Evolutionary conservation across 2,888 invertebrate species (phyloP).

Genomic region (Euzophera pinguis): DNA sequence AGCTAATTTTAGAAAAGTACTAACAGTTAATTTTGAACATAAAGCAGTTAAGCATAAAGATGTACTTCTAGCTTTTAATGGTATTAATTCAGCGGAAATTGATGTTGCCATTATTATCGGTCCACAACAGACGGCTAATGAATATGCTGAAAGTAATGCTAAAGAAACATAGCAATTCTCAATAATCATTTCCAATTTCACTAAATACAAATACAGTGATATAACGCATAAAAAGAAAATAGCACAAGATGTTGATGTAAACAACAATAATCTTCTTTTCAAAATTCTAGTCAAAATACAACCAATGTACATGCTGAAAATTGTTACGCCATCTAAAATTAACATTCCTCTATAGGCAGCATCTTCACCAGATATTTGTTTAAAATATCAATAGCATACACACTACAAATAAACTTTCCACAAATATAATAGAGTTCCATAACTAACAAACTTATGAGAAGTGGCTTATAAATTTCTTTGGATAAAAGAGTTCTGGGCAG

Average conservation of each 20-base stretch:
- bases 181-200: slow-evolving; percentile 21
- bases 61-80: slow-evolving; percentile 31
- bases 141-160: slow-evolving; percentile 28
- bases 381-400: slow-evolving; percentile 14
- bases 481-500: slow-evolving; percentile 15
- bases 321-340: slow-evolving; percentile 13
- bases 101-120: slow-evolving; percentile 31
- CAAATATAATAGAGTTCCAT: slow-evolving; percentile 3
- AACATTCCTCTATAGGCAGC: slow-evolving; percentile 6
- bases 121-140: slow-evolving; percentile 36
- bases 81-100: slow-evolving; percentile 34
- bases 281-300: slow-evolving; percentile 23
- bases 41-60: slow-evolving; percentile 22
- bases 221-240: slow-evolving; percentile 28
- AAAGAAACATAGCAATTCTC: slow-evolving; percentile 32
- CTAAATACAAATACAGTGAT: slow-evolving; percentile 33
- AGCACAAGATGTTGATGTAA: slow-evolving; percentile 26
- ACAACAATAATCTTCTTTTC: slow-evolving; percentile 32
- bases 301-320: slow-evolving; percentile 12
- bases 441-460: slow-evolving; percentile 20
- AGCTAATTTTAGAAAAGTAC: slow-evolving; percentile 26
- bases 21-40: slow-evolving; percentile 11
- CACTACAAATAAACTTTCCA: slow-evolving; percentile 12
- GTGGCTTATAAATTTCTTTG: slow-evolving; percentile 23
- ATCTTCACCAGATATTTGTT: neutral